Conservation (phyloP, 1,140 invertebrate genomes). For the Solen grandis region DNA sequence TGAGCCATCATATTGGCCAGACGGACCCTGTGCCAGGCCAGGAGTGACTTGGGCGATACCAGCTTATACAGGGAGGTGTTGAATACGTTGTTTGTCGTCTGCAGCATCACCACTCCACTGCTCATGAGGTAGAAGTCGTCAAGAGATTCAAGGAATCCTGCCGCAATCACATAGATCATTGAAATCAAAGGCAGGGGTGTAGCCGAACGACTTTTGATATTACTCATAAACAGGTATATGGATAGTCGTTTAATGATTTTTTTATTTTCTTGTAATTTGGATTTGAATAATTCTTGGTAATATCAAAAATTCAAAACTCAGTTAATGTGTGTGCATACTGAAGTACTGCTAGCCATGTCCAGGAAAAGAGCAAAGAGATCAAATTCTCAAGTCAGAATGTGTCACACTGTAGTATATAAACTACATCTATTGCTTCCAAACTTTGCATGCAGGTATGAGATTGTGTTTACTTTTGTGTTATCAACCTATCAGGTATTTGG, state of each 20-base stretch:
- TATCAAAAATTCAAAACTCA: too few relatives aligned
- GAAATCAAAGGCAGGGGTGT: neutral
- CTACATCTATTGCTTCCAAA: too few relatives aligned
- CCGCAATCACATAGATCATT: neutral
- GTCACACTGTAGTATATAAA: too few relatives aligned
- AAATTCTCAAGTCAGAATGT: too few relatives aligned
- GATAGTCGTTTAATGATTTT: neutral
- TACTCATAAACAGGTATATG: neutral
- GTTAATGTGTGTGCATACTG: too few relatives aligned
- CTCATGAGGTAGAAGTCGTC: constrained; percentile 80
- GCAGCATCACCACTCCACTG: constrained; percentile 77
- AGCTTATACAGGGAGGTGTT: constrained; percentile 73
- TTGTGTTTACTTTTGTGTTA: too few relatives aligned
- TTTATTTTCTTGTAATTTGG: neutral
- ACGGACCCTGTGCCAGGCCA: constrained; percentile 78
- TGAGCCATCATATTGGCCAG: constrained; percentile 79
- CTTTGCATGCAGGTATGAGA: too few relatives aligned
- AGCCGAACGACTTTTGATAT: neutral
- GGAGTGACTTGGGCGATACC: constrained; percentile 69
- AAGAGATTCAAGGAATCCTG: constrained; percentile 78
- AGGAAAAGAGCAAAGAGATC: too few relatives aligned
- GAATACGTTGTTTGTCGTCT: constrained; percentile 79
- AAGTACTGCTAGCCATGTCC: too few relatives aligned
- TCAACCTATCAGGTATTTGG: too few relatives aligned
- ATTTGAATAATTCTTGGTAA: too few relatives aligned